Evolutionary conservation across 2,113 vertebrate species (phyloP).

Genomic region (Ptychochromis oligacanthus): DNA sequence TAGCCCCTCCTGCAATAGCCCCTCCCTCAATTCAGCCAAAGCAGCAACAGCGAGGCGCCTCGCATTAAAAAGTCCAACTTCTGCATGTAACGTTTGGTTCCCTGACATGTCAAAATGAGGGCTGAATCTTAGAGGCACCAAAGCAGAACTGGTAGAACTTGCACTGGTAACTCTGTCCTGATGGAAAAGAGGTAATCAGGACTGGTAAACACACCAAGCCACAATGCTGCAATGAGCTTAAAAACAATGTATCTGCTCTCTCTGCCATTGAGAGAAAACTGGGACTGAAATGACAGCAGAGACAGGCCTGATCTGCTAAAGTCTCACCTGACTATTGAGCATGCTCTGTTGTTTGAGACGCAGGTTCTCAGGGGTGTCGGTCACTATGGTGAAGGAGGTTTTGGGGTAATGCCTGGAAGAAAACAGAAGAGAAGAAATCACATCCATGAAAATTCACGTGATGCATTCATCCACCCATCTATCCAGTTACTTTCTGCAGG

Average conservation of each 20-base stretch:
- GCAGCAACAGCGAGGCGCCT: neutral
- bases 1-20: too few species aligned
- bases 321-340: slow-evolving; percentile 93
- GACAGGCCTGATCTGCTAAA: neutral
- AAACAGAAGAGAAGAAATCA: neutral
- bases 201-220: neutral
- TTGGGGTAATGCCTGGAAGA: slow-evolving; percentile 93
- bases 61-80: neutral
- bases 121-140: neutral
- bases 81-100: fast-evolving
- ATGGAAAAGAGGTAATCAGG: neutral
- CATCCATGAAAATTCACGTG: neutral
- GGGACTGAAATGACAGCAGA: neutral
- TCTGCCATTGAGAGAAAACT: neutral
- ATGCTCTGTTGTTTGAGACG: slow-evolving; percentile 95
- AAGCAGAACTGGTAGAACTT: neutral
- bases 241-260: neutral
- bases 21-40: too few species aligned
- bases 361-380: slow-evolving; percentile 95
- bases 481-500: neutral
- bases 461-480: neutral
- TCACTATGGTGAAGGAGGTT: slow-evolving; percentile 95
- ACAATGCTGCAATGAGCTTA: slow-evolving; percentile 5
- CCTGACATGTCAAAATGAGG: neutral
- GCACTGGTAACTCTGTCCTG: neutral